phyloP scores from a whole-genome alignment of 2,113 vertebrate genomes.

The Chauna torquata region DNA sequence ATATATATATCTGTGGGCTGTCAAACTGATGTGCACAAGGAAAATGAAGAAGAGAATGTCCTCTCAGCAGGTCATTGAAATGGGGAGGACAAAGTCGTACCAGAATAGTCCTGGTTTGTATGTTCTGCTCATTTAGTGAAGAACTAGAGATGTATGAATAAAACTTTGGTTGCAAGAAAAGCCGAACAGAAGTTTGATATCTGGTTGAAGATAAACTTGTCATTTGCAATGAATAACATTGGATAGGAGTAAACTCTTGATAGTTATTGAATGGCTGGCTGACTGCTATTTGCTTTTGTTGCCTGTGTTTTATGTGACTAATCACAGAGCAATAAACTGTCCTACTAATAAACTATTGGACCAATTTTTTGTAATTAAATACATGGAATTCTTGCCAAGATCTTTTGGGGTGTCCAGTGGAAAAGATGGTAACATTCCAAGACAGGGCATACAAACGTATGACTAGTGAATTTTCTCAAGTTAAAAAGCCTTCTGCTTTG shows the following conservation, averaged over 20 bases:
- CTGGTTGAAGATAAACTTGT: neutral
- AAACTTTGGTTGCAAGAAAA: neutral
- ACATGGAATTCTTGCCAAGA: neutral
- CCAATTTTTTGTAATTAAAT: neutral
- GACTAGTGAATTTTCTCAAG: neutral
- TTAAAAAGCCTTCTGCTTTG: neutral
- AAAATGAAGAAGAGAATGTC: conserved; percentile 11
- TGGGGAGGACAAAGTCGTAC: neutral
- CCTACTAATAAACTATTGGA: neutral
- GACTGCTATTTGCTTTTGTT: neutral
- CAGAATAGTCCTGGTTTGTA: neutral
- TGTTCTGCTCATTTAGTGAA: neutral
- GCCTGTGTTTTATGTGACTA: neutral
- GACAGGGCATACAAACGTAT: neutral
- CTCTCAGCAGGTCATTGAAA: neutral
- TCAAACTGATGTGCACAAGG: neutral
- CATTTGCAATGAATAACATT: neutral
- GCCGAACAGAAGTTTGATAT: neutral
- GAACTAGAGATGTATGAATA: neutral
- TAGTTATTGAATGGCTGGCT: neutral
- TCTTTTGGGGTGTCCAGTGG: neutral
- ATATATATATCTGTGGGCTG: conserved; percentile 25
- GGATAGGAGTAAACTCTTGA: neutral
- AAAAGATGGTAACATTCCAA: neutral
- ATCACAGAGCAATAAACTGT: neutral